Conservation (phyloP, 1,140 invertebrate species). For the Drosophila navojoa region DNA sequence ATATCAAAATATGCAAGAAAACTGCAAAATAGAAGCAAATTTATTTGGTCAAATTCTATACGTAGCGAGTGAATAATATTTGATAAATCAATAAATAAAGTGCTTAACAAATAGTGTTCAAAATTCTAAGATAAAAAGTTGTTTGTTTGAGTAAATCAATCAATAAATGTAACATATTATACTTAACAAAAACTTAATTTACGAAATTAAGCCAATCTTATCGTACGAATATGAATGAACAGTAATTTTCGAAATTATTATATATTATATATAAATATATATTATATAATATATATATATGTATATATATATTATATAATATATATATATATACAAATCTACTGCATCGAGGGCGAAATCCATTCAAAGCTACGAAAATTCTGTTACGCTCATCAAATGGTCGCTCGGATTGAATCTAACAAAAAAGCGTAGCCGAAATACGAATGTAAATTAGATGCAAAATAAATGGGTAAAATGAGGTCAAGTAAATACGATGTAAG, state of each 20-base stretch:
- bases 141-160: conserved; percentile 7
- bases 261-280: neutral
- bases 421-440: conserved; percentile 83
- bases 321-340: neutral
- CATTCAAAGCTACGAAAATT: conserved; percentile 19
- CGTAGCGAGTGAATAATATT: conserved; percentile 10
- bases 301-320: neutral
- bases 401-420: conserved; percentile 71
- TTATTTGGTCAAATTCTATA: conserved; percentile 11
- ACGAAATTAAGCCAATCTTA: conserved; percentile 29
- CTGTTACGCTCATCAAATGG: conserved; percentile 59
- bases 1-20: conserved; percentile 50
- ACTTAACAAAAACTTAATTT: conserved; percentile 24
- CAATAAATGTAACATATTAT: conserved; percentile 1
- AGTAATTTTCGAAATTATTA: conserved; percentile 5
- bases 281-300: no score
- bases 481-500: conserved; percentile 84
- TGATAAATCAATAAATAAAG: conserved; percentile 35
- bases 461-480: conserved; percentile 84
- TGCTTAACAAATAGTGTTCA: conserved; percentile 69
- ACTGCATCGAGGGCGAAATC: conserved; percentile 18
- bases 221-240: conserved; percentile 30
- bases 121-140: conserved; percentile 58
- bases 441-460: conserved; percentile 84
- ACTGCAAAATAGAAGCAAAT: conserved; percentile 20